Evolutionary conservation across 1,140 invertebrate species (phyloP), one percentile per base, ranked within the genome.

Genomic region (Lepidurus packardi): DNA sequence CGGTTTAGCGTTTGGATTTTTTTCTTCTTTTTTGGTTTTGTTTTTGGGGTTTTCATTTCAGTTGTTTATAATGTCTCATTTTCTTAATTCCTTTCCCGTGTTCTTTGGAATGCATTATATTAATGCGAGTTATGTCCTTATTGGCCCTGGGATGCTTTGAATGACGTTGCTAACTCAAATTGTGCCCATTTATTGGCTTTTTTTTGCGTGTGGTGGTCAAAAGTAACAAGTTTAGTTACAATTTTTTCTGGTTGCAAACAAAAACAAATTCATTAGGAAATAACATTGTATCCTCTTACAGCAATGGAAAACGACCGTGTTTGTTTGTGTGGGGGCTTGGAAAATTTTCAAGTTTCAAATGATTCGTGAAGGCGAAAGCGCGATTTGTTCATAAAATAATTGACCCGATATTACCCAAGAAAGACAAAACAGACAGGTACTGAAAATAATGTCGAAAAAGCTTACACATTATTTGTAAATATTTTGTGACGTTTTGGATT

Each of bases 21-120:
- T 65, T n/a, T n/a, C 53, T 16, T 21, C 0, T 65, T 13, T 13
- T 65, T 65, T 47, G 45, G 47, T 9, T 65, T 65, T 65, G 53
- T 8, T 7, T 65, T 65, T 4, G 34, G 53, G 53, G 53, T 65
- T 65, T 21, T 65, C 16, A 65, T 65, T 21, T 65, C 16, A 65
- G 16, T 65, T 65, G 53, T 65, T 65, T n/a, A 65, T 65, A 65
- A 65, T 65, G 53, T 65, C 53, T 65, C 16, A 9, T 65, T 65
- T 65, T 65, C 53, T 65, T 13, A 65, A n/a, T 65, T 65, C 13
- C 21, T 65, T 65, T 7, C 53, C 53, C 53, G 53, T 65, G 53
- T 65, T 65, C 53, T 65, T 65, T 65, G 53, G 53, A 65, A 65
- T 78, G 78, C 78, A 78, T 78, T 78, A 78, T 78, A 78, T 78